Base-by-base conservation (phyloP, 1,140 invertebrate species). In the Hycleus cichorii region DNA sequence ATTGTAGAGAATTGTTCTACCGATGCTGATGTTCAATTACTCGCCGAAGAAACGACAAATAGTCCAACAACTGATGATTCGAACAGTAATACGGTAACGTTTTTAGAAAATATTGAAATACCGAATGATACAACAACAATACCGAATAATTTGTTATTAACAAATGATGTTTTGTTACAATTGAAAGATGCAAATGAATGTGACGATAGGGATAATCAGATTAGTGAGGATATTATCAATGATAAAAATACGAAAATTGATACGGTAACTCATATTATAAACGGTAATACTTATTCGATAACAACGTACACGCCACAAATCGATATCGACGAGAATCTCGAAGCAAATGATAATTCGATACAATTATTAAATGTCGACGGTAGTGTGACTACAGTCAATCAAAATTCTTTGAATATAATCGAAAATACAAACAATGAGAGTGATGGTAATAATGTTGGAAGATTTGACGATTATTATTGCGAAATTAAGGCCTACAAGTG, bases 401-500 rank as follows among this genome's bases (percentile, higher is more conserved):
- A 63, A 51, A 24, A 51, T 40, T 8, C 49, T 1, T 46, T 63
- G 25, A 58, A 46, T 47, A 43, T 39, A 24, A 10, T 38, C 11
- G 38, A 42, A 12, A 39, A 46, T 9, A 51, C 24, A 40, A 38
- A 42, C 6, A 38, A 46, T 46, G 9, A 10, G 10, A 32, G 11
- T 39, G 11, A 43, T 44, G 40, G 47, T 24, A 46, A 56, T n/a
- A 38, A 47, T 18, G 6, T 8, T 8, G 49, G 48, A 43, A 44
- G 45, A 32, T 12, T 64, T 49, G 51, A 56, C 57, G 55, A 60
- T 49, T 57, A 57, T 62, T 59, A 62, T 49, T 62, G 55, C 10
- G 56, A 48, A 44, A 51, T 62, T 26, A 38, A 54, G 11, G 68
- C 68, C 1, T 47, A 66, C 49, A 69, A 69, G 46, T 69, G 68